Evolutionary conservation across 1,140 invertebrate species (phyloP).

Genomic region (Propsilocerus akamusi): DNA sequence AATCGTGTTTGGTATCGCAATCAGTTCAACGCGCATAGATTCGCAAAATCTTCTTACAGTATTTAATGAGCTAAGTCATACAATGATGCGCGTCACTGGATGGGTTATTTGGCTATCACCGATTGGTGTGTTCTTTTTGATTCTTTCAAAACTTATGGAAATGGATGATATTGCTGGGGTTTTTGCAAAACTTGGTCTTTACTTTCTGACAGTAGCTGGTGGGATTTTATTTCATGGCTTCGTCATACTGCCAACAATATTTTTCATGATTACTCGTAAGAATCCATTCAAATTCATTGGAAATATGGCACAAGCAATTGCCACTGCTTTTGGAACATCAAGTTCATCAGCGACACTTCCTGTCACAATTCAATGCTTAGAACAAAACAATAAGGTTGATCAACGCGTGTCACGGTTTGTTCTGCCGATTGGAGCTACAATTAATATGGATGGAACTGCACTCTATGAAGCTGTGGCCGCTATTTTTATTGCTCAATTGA

Average conservation of each 20-base stretch:
- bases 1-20: constrained; percentile 41
- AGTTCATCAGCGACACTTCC: constrained; percentile 74
- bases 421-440: constrained; percentile 76
- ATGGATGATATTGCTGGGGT: constrained; percentile 55
- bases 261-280: constrained; percentile 40
- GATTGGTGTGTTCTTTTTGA: constrained; percentile 62
- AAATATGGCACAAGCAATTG: constrained; percentile 53
- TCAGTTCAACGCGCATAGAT: constrained; percentile 38
- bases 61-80: constrained; percentile 39
- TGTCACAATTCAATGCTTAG: constrained; percentile 77
- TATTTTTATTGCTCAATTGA: constrained; percentile 84
- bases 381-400: constrained; percentile 78
- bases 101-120: constrained; percentile 65
- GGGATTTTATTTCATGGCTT: constrained; percentile 68
- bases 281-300: constrained; percentile 46
- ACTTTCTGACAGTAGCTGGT: constrained; percentile 57
- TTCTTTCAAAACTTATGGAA: constrained; percentile 58
- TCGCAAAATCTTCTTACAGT: constrained; percentile 41
- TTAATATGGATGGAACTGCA: constrained; percentile 90
- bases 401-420: constrained; percentile 84
- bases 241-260: constrained; percentile 48
- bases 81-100: constrained; percentile 54
- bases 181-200: constrained; percentile 58
- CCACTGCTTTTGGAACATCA: constrained; percentile 61
- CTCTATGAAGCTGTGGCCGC: constrained; percentile 90